Evolutionary conservation across 2,888 invertebrate species (phyloP).

Genomic region (Suillia variegata): DNA sequence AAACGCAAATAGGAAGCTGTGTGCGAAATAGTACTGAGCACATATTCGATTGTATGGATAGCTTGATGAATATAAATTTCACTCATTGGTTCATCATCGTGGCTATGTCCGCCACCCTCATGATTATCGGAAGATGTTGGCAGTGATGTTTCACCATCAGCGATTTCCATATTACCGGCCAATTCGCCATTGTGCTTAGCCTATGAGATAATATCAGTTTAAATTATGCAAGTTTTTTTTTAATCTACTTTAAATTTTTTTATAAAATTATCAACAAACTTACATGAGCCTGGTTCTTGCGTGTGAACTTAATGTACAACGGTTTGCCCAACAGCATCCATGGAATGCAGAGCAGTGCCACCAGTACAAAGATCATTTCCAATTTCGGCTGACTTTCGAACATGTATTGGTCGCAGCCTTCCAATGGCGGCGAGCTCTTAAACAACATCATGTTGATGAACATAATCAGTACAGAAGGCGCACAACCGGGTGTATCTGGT

Average conservation of each 20-base stretch:
- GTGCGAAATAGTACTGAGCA: slow-evolving; percentile 93
- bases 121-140: slow-evolving; percentile 35
- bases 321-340: slow-evolving; percentile 96
- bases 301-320: slow-evolving; percentile 66
- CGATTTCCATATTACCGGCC: slow-evolving; percentile 71
- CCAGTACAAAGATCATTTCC: slow-evolving; percentile 79
- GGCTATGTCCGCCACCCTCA: slow-evolving; percentile 48
- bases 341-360: slow-evolving; percentile 85
- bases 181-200: slow-evolving; percentile 67
- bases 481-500: slow-evolving; percentile 64
- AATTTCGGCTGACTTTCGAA: slow-evolving; percentile 72
- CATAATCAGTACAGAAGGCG: slow-evolving; percentile 77
- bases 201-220: slow-evolving; percentile 32
- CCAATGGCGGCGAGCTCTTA: slow-evolving; percentile 62
- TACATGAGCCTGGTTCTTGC: slow-evolving; percentile 35
- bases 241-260: too few species aligned
- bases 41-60: slow-evolving; percentile 96
- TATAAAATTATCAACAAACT: too few species aligned
- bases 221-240: not conserved
- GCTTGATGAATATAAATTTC: slow-evolving; percentile 91
- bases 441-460: slow-evolving; percentile 83
- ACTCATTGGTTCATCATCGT: slow-evolving; percentile 72
- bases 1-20: slow-evolving; percentile 94
- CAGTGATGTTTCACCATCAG: slow-evolving; percentile 57
- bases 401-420: slow-evolving; percentile 69